These are phyloP conservation scores for Graptemys geographica DNA, from an alignment of 2,797 vertebrate genomes.

Conservation along the genomic window DNA sequence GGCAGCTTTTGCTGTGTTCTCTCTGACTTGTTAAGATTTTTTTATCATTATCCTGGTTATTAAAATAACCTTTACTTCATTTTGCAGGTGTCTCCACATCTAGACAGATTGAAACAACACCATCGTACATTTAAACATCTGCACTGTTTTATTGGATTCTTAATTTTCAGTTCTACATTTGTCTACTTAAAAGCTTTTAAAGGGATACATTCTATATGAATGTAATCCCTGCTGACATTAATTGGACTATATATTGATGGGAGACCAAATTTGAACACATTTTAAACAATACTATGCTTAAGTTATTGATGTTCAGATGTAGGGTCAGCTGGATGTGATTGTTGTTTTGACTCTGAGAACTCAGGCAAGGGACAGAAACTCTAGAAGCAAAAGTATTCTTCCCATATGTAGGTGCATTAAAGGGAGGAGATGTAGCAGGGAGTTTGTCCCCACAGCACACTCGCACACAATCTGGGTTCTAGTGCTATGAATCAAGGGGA, in stretches of 20 bases:
- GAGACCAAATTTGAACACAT: not conserved
- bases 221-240: not conserved
- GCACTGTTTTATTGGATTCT: not conserved
- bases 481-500: not conserved
- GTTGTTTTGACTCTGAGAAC: not conserved
- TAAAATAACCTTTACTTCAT: not conserved
- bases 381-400: not conserved
- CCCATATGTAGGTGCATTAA: not conserved
- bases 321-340: not conserved
- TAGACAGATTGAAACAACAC: not conserved
- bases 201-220: not conserved
- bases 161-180: not conserved
- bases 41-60: slow-evolving; percentile 7
- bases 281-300: not conserved
- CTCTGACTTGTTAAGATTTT: not conserved
- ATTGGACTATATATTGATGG: not conserved
- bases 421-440: not conserved
- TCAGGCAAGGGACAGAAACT: not conserved
- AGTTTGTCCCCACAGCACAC: not conserved
- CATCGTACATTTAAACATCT: not conserved
- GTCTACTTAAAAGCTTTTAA: not conserved
- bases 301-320: not conserved
- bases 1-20: slow-evolving; percentile 2
- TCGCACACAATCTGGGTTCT: not conserved
- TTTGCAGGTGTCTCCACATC: not conserved